A percentile compares a stretch with the other conserved stretches of the same genome.
phyloP scores from a whole-genome alignment of 1,140 invertebrate genomes.

The Drosophila nebulosa region DNA sequence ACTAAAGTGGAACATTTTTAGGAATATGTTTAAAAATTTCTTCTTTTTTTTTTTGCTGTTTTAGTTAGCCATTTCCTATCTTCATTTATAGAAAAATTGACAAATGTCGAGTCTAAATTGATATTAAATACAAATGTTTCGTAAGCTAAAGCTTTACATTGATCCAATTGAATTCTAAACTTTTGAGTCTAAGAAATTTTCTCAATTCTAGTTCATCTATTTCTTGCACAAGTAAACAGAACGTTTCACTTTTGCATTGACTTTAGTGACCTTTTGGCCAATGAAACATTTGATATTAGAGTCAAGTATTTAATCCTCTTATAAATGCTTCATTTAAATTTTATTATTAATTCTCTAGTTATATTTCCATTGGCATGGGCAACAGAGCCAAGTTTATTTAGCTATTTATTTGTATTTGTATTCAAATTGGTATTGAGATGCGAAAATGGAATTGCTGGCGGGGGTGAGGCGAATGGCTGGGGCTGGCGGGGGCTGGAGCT shows the following conservation, averaged over 20 bases:
- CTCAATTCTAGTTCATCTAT: too few relatives aligned
- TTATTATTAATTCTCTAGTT: neutral
- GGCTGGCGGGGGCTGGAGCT: neutral
- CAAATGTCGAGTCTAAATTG: too few relatives aligned
- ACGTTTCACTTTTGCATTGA: neutral
- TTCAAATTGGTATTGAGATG: neutral
- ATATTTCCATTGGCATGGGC: neutral
- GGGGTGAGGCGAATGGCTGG: neutral
- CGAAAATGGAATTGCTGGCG: neutral
- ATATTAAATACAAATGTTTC: too few relatives aligned
- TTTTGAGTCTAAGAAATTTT: too few relatives aligned
- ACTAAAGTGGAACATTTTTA: too few relatives aligned
- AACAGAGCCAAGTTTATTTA: slow-evolving; percentile 10
- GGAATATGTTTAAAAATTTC: neutral
- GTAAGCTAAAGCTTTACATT: too few relatives aligned
- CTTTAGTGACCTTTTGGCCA: neutral
- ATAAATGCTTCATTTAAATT: neutral
- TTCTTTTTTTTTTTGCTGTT: too few relatives aligned
- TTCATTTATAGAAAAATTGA: too few relatives aligned
- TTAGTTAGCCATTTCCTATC: too few relatives aligned
- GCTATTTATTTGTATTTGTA: slow-evolving; percentile 24
- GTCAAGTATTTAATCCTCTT: neutral
- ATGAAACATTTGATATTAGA: neutral
- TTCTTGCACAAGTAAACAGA: neutral
- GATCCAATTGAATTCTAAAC: too few relatives aligned